Base-by-base conservation (phyloP, 2,113 vertebrate species). In the Catagonus wagneri region DNA sequence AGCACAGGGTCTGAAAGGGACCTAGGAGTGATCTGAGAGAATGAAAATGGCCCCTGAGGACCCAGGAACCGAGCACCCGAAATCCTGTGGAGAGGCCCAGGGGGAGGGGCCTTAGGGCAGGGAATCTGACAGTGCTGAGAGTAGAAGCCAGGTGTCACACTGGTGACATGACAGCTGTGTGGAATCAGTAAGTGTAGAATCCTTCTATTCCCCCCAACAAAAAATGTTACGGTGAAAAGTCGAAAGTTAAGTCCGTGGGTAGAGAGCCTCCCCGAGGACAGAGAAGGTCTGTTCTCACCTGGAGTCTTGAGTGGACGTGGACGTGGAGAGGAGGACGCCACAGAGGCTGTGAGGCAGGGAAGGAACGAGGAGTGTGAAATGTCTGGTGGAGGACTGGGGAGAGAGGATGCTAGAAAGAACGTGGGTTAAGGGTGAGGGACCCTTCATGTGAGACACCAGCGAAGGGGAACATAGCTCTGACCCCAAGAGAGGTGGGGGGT, bases 141-240 rank as follows among this genome's bases (percentile, higher is more conserved):
- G n/a, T 3, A 22, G 52, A 60, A 60, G 34, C 23, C 22, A 78
- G 17, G 17, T 14, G 63, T 54, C 22, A 32, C 23, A 29, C 16
- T 14, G 23, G 36, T 72, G 80, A 6, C 22, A 6, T 4, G 23
- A 32, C 19, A 29, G 20, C 7, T 22, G 25, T 39, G 44, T 63
- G 34, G 44, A 58, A 36, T 12, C 63, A 60, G 44, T n/a, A 39
- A 20, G 15, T 58, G 34, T 15, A 76, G 85, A 58, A 81, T 19
- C 50, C 52, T 84, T 16, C 60, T 14, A 0, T 6, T 13, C 3
- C 9, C 9, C 6, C 9, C 6, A 1, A 52, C 7, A 3, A 14
- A 39, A 13, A 85, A 39, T 39, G 22, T 29, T 65, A 27, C 20
- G 60, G 25, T 36, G 27, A 54, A 54, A 58, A 71, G 10, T 27